These are phyloP conservation scores for Hesperia comma DNA, from an alignment of 2,888 invertebrate genomes.

Conservation along the genomic window DNA sequence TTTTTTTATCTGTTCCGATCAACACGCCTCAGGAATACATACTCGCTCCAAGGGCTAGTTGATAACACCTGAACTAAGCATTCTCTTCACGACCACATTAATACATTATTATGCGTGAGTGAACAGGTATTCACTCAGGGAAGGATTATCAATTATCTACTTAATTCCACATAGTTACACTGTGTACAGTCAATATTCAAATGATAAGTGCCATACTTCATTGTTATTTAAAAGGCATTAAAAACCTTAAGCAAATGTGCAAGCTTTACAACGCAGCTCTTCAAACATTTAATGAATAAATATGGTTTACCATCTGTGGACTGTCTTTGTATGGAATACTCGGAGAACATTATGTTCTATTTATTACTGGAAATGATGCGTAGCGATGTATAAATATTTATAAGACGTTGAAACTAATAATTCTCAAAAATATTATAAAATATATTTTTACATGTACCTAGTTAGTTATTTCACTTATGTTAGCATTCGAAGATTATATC, in stretches of 20 bases:
- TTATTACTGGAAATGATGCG: neutral
- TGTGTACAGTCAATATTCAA: constrained; percentile 14
- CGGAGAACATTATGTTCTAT: neutral
- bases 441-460: no score
- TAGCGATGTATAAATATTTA: neutral
- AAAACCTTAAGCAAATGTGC: constrained; percentile 23
- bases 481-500: no score
- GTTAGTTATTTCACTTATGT: no score
- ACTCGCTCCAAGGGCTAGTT: constrained; percentile 38
- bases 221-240: constrained; percentile 34
- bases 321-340: neutral
- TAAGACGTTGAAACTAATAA: no score
- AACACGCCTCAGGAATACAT: constrained; percentile 43
- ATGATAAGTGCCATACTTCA: constrained; percentile 23
- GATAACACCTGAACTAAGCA: constrained; percentile 41
- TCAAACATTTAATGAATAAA: constrained; percentile 31
- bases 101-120: constrained; percentile 45
- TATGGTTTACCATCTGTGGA: constrained; percentile 22
- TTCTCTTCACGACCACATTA: constrained; percentile 44
- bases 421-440: no score
- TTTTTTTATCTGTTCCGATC: constrained; percentile 44
- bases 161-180: constrained; percentile 26
- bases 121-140: constrained; percentile 36
- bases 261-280: constrained; percentile 22
- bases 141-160: constrained; percentile 35